These are phyloP conservation scores for Willisornis vidua DNA, from an alignment of 2,113 vertebrate genomes.

Conservation along the genomic window DNA sequence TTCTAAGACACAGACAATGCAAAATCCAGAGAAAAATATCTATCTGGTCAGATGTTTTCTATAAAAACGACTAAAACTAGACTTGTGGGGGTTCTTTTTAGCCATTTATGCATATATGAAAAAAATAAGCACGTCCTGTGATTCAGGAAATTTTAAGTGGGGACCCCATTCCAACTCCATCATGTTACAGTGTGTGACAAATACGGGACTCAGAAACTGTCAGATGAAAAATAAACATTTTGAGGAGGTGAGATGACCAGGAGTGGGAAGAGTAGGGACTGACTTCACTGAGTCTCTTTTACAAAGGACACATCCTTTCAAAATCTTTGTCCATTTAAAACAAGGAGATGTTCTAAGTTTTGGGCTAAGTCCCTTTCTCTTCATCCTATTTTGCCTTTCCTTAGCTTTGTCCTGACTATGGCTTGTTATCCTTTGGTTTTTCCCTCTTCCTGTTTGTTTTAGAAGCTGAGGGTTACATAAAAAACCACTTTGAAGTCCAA, in stretches of 20 bases:
- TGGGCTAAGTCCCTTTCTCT: neutral
- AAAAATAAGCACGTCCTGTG: neutral
- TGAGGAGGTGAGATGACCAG: neutral
- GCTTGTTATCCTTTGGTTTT: neutral
- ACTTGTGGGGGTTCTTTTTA: neutral
- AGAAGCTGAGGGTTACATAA: neutral
- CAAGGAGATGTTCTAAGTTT: neutral
- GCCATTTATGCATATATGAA: neutral
- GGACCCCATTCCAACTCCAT: neutral
- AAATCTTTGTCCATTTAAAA: neutral
- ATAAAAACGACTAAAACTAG: neutral
- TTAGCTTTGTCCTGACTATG: neutral
- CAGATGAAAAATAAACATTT: neutral
- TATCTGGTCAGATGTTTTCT: neutral
- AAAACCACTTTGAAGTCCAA: slow-evolving; percentile 6
- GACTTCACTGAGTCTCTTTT: neutral
- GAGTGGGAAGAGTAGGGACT: neutral
- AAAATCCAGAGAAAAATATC: neutral
- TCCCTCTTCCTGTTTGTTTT: slow-evolving; percentile 24
- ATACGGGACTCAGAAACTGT: neutral
- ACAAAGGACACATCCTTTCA: neutral
- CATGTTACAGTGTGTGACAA: neutral
- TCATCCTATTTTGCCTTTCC: neutral
- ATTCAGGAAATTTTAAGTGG: neutral
- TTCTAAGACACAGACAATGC: neutral